Percentiles rank a stretch among this genome's conserved stretches.
These are phyloP conservation scores for Proisotoma minuta DNA, from an alignment of 2,888 invertebrate species.

Conservation along the genomic window DNA sequence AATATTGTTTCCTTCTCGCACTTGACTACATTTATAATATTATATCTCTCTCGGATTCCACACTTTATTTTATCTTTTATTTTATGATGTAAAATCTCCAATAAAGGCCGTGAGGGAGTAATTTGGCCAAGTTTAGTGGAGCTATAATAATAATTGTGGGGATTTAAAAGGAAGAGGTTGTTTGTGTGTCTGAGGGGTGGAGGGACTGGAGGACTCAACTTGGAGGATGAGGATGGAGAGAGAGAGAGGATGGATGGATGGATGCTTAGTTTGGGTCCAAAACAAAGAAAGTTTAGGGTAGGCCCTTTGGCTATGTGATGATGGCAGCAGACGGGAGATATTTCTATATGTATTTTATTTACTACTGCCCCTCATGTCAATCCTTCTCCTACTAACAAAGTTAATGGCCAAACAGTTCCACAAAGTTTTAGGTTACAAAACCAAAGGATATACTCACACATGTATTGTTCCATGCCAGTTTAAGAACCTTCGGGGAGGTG, in stretches of 20 bases:
- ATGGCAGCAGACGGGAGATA: conserved; percentile 21
- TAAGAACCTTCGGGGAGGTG: neutral
- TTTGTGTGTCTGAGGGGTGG: neutral
- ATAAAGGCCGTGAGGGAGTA: too few species aligned
- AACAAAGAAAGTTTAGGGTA: conserved; percentile 42
- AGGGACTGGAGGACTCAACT: conserved; percentile 4
- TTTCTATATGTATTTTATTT: neutral
- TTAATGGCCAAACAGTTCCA: neutral
- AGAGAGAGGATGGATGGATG: conserved; percentile 6
- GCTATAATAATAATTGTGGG: too few species aligned
- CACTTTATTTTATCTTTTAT: too few species aligned
- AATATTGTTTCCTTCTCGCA: too few species aligned
- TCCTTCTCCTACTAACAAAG: neutral
- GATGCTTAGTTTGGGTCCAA: conserved; percentile 5
- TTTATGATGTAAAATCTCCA: too few species aligned
- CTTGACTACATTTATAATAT: too few species aligned
- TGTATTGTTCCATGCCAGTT: neutral
- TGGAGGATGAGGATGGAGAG: neutral
- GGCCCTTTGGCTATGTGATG: conserved; percentile 34
- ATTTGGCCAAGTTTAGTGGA: too few species aligned
- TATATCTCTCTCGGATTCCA: too few species aligned
- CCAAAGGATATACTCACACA: neutral
- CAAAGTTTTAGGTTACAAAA: conserved; percentile 3
- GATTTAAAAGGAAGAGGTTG: neutral
- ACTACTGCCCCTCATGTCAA: neutral